These are phyloP conservation scores for Luehdorfia chinensis DNA, from an alignment of 1,140 invertebrate genomes.

Conservation along the genomic window DNA sequence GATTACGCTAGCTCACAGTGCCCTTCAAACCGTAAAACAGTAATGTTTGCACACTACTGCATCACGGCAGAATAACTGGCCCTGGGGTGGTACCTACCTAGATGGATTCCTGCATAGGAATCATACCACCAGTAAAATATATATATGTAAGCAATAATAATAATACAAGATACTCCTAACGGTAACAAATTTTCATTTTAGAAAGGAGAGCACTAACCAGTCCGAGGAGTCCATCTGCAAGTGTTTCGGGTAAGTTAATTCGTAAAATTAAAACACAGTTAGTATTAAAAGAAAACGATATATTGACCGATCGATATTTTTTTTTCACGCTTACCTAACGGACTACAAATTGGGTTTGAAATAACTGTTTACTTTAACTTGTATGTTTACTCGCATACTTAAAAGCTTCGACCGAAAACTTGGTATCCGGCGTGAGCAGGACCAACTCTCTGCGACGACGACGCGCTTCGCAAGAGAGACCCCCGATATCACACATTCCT, in stretches of 20 bases:
- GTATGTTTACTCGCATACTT: conserved; percentile 1
- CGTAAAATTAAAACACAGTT: not conserved
- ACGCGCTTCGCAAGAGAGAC: conserved; percentile 65
- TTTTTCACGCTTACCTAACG: conserved; percentile 36
- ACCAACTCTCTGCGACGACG: conserved; percentile 61
- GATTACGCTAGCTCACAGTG: too few relatives aligned
- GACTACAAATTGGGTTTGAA: conserved; percentile 26
- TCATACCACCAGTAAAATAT: too few relatives aligned
- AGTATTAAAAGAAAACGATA: conserved; percentile 9
- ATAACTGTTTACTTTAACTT: conserved; percentile 3
- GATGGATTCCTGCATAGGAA: too few relatives aligned
- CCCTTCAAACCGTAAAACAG: too few relatives aligned
- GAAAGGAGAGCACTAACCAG: conserved; percentile 61
- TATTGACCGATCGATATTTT: conserved; percentile 1
- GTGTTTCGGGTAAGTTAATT: conserved; percentile 59
- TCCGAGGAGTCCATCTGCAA: conserved; percentile 64
- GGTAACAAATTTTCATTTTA: conserved; percentile 50
- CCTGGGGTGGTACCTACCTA: too few relatives aligned
- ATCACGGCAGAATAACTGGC: too few relatives aligned
- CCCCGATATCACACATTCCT: conserved; percentile 69
- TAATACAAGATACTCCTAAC: too few relatives aligned
- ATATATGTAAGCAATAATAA: too few relatives aligned
- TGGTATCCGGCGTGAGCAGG: conserved; percentile 53
- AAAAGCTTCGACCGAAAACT: conserved; percentile 62
- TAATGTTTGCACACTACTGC: too few relatives aligned